Conservation (phyloP, 2,797 vertebrate genomes). For the Rhinophrynus dorsalis region DNA sequence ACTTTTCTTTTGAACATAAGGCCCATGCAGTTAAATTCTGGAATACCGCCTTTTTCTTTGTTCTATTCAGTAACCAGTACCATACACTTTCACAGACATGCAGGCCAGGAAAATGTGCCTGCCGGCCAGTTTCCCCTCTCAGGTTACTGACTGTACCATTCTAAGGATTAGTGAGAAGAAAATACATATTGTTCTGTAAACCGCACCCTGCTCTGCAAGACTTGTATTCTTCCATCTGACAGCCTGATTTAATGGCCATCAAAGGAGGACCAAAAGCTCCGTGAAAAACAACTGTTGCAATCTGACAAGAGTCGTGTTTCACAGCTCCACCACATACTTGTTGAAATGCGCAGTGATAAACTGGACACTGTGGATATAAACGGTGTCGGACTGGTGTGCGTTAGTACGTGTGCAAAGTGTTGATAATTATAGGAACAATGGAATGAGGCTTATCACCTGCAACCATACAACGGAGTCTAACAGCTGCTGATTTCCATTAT, state of each 20-base stretch:
- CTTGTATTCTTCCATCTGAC: slow-evolving; percentile 19
- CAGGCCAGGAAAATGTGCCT: slow-evolving; percentile 34
- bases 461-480: slow-evolving; percentile 35
- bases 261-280: not conserved
- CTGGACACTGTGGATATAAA: not conserved
- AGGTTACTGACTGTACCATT: slow-evolving; percentile 39
- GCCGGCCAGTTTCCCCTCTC: slow-evolving; percentile 39
- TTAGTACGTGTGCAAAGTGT: slow-evolving; percentile 5
- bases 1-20: too few species aligned
- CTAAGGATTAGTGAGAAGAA: slow-evolving; percentile 44
- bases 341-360: slow-evolving; percentile 14
- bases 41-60: slow-evolving; percentile 31
- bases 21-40: slow-evolving; percentile 6
- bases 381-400: slow-evolving; percentile 1
- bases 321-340: not conserved
- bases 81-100: slow-evolving; percentile 16
- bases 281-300: slow-evolving; percentile 22
- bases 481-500: slow-evolving; percentile 10
- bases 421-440: slow-evolving; percentile 52
- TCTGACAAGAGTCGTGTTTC: not conserved
- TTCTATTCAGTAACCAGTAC: slow-evolving; percentile 35
- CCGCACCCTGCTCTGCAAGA: slow-evolving; percentile 35
- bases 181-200: slow-evolving; percentile 48
- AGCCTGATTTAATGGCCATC: not conserved
- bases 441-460: slow-evolving; percentile 50